Evolutionary conservation across 2,113 vertebrate genomes (phyloP).

Genomic region (Pterophyllum scalare): DNA sequence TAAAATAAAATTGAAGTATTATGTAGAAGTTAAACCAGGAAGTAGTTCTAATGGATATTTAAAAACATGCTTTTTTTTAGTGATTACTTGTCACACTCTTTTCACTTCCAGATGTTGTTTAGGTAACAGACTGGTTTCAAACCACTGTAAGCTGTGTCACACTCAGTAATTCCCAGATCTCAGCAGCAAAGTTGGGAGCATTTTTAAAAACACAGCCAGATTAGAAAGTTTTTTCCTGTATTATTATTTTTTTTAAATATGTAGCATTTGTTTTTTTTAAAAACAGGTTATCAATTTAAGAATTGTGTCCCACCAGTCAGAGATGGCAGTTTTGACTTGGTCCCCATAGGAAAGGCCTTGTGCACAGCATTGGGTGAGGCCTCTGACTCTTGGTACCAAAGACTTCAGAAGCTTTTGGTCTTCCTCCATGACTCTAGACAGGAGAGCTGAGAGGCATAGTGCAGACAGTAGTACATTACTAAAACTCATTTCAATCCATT

Average conservation of each 20-base stretch:
- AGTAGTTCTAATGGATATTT: background rate
- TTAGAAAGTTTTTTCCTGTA: background rate
- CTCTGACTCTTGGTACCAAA: slow-evolving; percentile 74
- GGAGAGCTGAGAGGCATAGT: slow-evolving; percentile 66
- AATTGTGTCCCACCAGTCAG: slow-evolving; percentile 80
- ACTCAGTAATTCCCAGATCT: background rate
- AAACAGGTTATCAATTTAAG: background rate
- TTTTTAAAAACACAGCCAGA: background rate
- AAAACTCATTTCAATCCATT: background rate
- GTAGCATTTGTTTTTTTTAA: background rate
- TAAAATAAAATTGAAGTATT: background rate
- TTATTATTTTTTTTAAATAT: too few species aligned
- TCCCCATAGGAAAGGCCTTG: slow-evolving; percentile 68
- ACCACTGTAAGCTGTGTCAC: background rate
- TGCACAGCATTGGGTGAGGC: slow-evolving; percentile 67
- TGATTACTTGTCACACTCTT: background rate
- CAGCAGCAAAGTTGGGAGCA: too few species aligned
- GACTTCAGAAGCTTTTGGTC: slow-evolving; percentile 73
- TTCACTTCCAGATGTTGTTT: slow-evolving; percentile 3
- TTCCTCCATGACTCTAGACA: slow-evolving; percentile 68
- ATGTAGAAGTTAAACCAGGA: background rate
- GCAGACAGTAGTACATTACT: background rate
- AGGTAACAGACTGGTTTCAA: too few species aligned
- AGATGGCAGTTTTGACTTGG: slow-evolving; percentile 74
- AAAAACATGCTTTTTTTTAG: background rate